These are phyloP conservation scores for Anabas testudineus DNA, from an alignment of 2,797 vertebrate species.

Conservation along the genomic window DNA sequence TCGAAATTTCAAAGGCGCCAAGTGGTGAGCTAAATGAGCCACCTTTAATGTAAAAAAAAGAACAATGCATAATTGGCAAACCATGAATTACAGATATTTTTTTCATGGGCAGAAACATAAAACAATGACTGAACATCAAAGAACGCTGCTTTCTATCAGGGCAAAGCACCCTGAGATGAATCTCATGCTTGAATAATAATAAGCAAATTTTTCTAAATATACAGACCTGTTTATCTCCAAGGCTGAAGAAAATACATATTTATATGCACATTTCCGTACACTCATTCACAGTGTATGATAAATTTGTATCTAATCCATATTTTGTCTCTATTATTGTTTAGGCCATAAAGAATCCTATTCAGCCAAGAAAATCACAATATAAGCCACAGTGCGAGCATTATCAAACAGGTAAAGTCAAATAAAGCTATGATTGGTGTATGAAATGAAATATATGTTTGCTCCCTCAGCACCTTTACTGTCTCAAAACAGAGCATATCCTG, in stretches of 20 bases:
- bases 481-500: slow-evolving; percentile 44
- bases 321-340: slow-evolving; percentile 73
- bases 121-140: slow-evolving; percentile 72
- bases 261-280: slow-evolving; percentile 67
- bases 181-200: slow-evolving; percentile 73
- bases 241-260: slow-evolving; percentile 75
- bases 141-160: slow-evolving; percentile 53
- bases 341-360: slow-evolving; percentile 66
- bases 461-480: slow-evolving; percentile 72
- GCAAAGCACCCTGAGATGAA: slow-evolving; percentile 65
- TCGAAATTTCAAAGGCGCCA: slow-evolving; percentile 6
- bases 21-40: not conserved
- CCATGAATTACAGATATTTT: slow-evolving; percentile 40
- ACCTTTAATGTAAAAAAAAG: slow-evolving; percentile 16
- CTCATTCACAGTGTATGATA: slow-evolving; percentile 63
- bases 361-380: slow-evolving; percentile 56
- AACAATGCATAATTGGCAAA: slow-evolving; percentile 41
- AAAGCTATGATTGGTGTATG: slow-evolving; percentile 71
- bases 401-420: slow-evolving; percentile 77
- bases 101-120: slow-evolving; percentile 55
- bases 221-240: slow-evolving; percentile 76
- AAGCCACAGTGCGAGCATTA: slow-evolving; percentile 67
- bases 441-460: slow-evolving; percentile 74
- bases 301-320: slow-evolving; percentile 78
- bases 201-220: slow-evolving; percentile 73